Evolutionary conservation across 2,888 invertebrate species (phyloP), one percentile per base, ranked within the genome.

Genomic region (Melipona beecheii): DNA sequence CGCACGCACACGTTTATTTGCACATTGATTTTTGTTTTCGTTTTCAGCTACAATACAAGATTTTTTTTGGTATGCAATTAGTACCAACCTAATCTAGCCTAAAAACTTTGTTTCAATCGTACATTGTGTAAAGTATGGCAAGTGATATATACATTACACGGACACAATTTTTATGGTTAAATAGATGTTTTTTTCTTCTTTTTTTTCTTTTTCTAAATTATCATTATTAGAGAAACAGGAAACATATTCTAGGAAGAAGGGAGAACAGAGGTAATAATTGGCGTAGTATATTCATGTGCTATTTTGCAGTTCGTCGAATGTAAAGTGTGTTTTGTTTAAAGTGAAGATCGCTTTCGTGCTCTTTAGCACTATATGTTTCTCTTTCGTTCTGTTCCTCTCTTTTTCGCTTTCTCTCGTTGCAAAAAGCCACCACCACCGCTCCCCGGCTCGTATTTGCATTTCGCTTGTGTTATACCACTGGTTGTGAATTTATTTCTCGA

Each of bases 61-160:
- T 90, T n/a, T 58, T 90, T 91, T 90, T 43, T 90, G 90, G 88
- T 91, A 92, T 90, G 88, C 89, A 85, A 87, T n/a, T 88, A 87
- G 90, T 91, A 88, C 90, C 91, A 86, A 87, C 87, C 88, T 91
- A 92, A 86, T 90, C 90, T 92, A 92, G 87, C 86, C 87, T 92
- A 91, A 89, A 84, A 74, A 49, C 27, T 83, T 58, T n/a, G 13
- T 58, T 91, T 88, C 88, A 91, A 91, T 91, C 83, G 90, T 89
- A 36, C 36, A 90, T 90, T 91, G 89, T 90, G 86, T 90, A 87
- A 93, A 93, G 92, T 92, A 90, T 92, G 87, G 88, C 90, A 89
- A 89, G 91, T 93, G 91, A 91, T 93, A 93, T 93, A 89, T 93
- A 93, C 92, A 93, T 91, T 88, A 91, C 92, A 92, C 91, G 91